Percentiles rank a stretch among this genome's conserved stretches.
Conservation (phyloP, 37 sponge, comb jelly and placozoan genomes). For the Tethya wilhelma region DNA sequence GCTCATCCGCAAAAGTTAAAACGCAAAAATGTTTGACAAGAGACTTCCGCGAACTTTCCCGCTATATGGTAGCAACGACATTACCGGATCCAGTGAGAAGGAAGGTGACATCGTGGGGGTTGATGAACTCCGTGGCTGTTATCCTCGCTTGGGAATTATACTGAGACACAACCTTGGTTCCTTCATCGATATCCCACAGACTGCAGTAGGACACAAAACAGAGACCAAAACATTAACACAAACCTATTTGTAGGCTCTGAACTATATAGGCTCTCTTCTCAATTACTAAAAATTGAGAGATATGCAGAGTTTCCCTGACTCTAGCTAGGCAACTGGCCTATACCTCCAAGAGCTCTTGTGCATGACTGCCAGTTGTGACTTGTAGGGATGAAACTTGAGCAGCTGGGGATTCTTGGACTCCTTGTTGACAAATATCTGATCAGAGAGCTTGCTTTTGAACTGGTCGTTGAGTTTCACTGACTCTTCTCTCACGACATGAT, state of each 20-base stretch:
- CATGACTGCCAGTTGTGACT: slow-evolving; percentile 73
- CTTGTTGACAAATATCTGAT: slow-evolving; percentile 85
- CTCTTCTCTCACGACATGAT: slow-evolving; percentile 61
- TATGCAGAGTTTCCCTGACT: not conserved
- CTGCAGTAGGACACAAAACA: slow-evolving; percentile 11
- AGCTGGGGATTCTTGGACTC: slow-evolving; percentile 69
- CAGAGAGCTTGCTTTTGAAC: slow-evolving; percentile 52
- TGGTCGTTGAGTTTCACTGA: not conserved
- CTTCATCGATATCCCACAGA: slow-evolving; percentile 76
- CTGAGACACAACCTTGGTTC: slow-evolving; percentile 24
- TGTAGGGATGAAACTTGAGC: slow-evolving; percentile 84
- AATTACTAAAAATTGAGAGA: too few species aligned
- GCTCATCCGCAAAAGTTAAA: too few species aligned
- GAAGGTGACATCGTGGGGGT: slow-evolving; percentile 85
- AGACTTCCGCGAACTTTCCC: not conserved
- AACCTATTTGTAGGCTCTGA: not conserved
- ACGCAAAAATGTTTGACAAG: too few species aligned
- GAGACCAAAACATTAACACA: not conserved
- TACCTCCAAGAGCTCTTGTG: slow-evolving; percentile 70
- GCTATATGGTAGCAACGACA: too few species aligned
- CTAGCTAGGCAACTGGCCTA: not conserved
- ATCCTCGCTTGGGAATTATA: slow-evolving; percentile 47
- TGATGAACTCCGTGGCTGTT: slow-evolving; percentile 79
- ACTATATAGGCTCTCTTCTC: too few species aligned
- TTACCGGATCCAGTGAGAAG: slow-evolving; percentile 85